A percentile compares a stretch with the other conserved stretches of the same genome.
phyloP scores from a whole-genome alignment of 2,888 invertebrate genomes.

The Octonoba sinensis region DNA sequence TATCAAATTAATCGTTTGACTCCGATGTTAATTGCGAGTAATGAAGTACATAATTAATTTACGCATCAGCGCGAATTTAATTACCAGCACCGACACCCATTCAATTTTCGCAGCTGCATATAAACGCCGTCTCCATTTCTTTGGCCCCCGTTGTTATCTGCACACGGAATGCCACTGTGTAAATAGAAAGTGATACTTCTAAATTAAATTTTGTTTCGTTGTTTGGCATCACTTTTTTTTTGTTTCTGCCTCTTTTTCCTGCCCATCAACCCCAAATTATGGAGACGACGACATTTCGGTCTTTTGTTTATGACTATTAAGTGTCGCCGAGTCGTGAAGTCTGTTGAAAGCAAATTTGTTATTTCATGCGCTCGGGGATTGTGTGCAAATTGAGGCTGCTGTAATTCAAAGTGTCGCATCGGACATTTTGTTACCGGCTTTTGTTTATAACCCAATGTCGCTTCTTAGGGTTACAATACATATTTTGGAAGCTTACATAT shows the following conservation, averaged over 20 bases:
- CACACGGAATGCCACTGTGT: conserved; percentile 8
- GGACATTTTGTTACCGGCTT: too few relatives aligned
- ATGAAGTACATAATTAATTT: conserved; percentile 61
- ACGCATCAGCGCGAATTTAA: conserved; percentile 52
- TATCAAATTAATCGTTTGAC: conserved; percentile 56
- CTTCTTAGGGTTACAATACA: too few relatives aligned
- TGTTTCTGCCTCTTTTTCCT: not conserved
- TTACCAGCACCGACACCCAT: conserved; percentile 39
- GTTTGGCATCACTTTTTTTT: conserved; percentile 6
- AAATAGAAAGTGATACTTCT: conserved; percentile 35
- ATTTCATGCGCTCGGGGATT: conserved; percentile 12
- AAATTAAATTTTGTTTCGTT: conserved; percentile 40
- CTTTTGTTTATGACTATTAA: conserved; percentile 46
- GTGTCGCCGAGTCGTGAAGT: conserved; percentile 29
- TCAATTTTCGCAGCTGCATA: conserved; percentile 18
- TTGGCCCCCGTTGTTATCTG: conserved; percentile 14
- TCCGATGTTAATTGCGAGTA: conserved; percentile 56
- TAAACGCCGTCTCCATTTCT: conserved; percentile 6
- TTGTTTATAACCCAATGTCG: too few relatives aligned
- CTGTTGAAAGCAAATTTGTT: conserved; percentile 39
- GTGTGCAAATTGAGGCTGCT: conserved; percentile 20
- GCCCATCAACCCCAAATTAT: conserved; percentile 2
- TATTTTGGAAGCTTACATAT: too few relatives aligned
- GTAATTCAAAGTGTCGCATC: too few relatives aligned
- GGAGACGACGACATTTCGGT: not conserved